Conservation (phyloP, 2,113 vertebrate genomes). For the Anguilla rostrata region DNA sequence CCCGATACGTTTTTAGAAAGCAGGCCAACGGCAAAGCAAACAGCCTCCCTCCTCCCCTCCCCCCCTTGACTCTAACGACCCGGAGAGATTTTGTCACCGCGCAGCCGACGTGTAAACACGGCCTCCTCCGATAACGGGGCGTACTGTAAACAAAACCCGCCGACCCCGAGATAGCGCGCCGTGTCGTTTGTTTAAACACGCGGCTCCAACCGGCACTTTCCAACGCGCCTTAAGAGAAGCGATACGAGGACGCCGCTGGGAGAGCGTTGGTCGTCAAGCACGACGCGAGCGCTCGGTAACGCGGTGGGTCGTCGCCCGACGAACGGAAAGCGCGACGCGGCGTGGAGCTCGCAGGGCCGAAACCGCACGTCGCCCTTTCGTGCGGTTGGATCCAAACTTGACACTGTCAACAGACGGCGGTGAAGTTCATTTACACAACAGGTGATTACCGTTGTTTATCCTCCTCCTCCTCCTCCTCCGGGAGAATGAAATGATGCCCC, state of each 20-base stretch:
- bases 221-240: slow-evolving; percentile 22
- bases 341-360: too few relatives aligned
- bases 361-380: background rate
- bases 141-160: slow-evolving; percentile 14
- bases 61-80: slow-evolving; percentile 4
- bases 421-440: slow-evolving; percentile 22
- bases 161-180: background rate
- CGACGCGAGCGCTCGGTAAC: background rate
- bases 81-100: slow-evolving; percentile 25
- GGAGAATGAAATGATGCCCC: background rate
- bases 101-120: slow-evolving; percentile 25
- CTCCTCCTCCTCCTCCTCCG: background rate
- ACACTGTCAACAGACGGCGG: background rate
- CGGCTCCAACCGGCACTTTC: slow-evolving; percentile 7
- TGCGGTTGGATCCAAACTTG: background rate
- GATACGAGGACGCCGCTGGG: slow-evolving; percentile 24
- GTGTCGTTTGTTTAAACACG: slow-evolving; percentile 27
- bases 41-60: slow-evolving; percentile 2
- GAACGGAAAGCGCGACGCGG: background rate
- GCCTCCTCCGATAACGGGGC: slow-evolving; percentile 13
- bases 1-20: slow-evolving; percentile 25
- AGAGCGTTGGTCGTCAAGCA: background rate
- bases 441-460: background rate
- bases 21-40: background rate
- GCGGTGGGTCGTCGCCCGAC: background rate